These are phyloP conservation scores for Scolopax bukidnonensis DNA, from an alignment of 2,797 vertebrate genomes.

Conservation along the genomic window DNA sequence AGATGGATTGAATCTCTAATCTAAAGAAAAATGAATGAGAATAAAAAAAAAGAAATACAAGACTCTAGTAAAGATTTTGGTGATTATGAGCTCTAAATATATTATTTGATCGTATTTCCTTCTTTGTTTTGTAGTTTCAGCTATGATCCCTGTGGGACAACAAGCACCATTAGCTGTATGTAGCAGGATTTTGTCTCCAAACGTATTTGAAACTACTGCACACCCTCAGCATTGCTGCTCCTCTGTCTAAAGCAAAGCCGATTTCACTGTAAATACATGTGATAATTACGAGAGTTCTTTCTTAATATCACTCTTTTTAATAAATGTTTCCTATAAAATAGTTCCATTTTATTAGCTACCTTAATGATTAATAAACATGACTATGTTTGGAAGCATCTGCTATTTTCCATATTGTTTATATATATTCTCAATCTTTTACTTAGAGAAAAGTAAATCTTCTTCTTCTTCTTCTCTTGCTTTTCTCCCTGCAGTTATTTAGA, in stretches of 20 bases:
- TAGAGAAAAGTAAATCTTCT: slow-evolving; percentile 52
- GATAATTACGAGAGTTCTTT: background rate
- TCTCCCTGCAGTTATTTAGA: slow-evolving; percentile 48
- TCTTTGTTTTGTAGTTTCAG: background rate
- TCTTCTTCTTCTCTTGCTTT: background rate
- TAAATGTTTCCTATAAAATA: background rate
- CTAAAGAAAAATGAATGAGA: background rate
- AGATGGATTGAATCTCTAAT: background rate
- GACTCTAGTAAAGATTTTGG: background rate
- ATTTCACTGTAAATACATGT: background rate
- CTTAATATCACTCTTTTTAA: background rate
- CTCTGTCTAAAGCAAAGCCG: background rate
- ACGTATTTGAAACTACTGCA: background rate
- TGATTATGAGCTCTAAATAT: background rate
- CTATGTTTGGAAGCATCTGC: background rate
- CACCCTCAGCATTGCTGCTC: background rate
- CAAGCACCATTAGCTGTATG: background rate
- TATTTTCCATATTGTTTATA: background rate
- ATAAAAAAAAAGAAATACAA: background rate
- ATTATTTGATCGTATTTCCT: background rate
- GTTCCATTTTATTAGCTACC: background rate
- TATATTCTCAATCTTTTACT: slow-evolving; percentile 12
- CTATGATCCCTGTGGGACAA: background rate
- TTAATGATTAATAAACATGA: background rate
- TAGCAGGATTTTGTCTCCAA: background rate